Evolutionary conservation across 2,888 invertebrate genomes (phyloP), one percentile per base, ranked within the genome.

Genomic region (Cephus rjabovi): DNA sequence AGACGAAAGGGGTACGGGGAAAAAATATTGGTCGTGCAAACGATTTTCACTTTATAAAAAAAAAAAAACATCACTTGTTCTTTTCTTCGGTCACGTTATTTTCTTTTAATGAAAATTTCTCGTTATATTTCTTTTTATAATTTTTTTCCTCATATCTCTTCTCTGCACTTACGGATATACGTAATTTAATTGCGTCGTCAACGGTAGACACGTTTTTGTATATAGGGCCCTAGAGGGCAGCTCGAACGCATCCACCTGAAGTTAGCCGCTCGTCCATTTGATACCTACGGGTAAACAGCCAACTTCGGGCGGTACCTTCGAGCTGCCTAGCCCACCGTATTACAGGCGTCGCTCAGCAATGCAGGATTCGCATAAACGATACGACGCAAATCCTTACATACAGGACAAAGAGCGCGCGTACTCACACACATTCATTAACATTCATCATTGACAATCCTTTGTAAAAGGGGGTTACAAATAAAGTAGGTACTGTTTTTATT

Each of bases 401-500:
- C 9, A 56, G 23, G 23, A 56, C 9, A 56, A 56, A 56, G 23
- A 56, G 40, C 40, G 40, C 40, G 40, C 15, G 56, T 56, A 56
- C 56, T 56, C 56, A 56, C 56, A 56, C 56, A 56, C 56, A 56
- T 56, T 56, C 56, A 23, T 23, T 9, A 23, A 56, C 56, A 40
- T 40, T 15, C 40, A 40, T 15, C 56, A 56, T 56, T 56, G 56
- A 56, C 56, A 9, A 56, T 56, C 56, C 40, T 56, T 23, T 56
- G 56, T 56, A 56, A 84, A 88, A 88, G 86, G 85, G 85, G 30
- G 83, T 81, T 85, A 86, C 85, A 85, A 86, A 85, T 85, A 86
- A 85, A 85, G 79, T 86, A 85, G 85, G 83, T 87, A 82, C 80
- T 84, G 83, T 81, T 82, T 84, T 84, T 87, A 86, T 87, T 87